These are phyloP conservation scores for Campopleginae sp. DNA, from an alignment of 2,888 invertebrate species.

Conservation along the genomic window DNA sequence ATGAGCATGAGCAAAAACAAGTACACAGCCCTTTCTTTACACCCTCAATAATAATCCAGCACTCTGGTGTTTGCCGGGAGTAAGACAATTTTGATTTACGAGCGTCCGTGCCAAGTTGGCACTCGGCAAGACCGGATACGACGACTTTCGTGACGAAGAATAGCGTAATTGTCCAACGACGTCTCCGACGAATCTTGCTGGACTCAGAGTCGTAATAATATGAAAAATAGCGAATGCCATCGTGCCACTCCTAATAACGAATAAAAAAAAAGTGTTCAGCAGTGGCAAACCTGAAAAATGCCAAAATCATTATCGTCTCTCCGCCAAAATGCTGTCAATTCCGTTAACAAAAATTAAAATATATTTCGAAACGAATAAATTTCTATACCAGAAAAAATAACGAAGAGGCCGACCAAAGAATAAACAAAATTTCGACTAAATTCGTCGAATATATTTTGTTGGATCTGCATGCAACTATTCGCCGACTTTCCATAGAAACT, in stretches of 20 bases:
- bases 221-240: background rate
- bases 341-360: background rate
- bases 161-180: constrained; percentile 57
- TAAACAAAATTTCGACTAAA: background rate
- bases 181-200: constrained; percentile 35
- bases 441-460: background rate
- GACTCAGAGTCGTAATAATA: constrained; percentile 13
- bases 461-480: background rate
- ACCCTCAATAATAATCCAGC: constrained; percentile 56
- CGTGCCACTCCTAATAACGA: constrained; percentile 12
- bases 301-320: background rate
- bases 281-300: background rate
- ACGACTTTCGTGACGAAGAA: constrained; percentile 56
- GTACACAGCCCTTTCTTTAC: constrained; percentile 50
- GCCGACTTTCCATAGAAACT: background rate
- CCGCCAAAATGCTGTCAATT: background rate
- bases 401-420: background rate
- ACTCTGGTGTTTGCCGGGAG: constrained; percentile 31
- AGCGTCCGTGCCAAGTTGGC: constrained; percentile 57
- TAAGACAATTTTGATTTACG: constrained; percentile 65
- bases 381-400: background rate
- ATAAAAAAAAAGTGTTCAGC: background rate
- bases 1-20: constrained; percentile 41
- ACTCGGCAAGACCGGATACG: constrained; percentile 58
- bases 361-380: background rate